A percentile compares a stretch with the other conserved stretches of the same genome.
phyloP scores from a whole-genome alignment of 2,797 vertebrate genomes.

The Antennarius maculatus region DNA sequence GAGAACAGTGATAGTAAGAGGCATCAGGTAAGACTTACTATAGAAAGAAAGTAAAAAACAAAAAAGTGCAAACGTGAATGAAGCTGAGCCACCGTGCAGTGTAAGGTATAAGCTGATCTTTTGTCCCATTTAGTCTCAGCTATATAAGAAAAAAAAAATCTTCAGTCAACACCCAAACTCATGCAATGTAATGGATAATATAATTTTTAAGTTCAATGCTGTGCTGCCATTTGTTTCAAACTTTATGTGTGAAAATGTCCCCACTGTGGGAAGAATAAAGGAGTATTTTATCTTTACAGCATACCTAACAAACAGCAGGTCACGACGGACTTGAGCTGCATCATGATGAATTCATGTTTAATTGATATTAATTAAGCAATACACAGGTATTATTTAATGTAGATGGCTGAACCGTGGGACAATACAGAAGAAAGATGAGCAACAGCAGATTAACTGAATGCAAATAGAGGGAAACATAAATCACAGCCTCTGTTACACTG shows the following conservation, averaged over 20 bases:
- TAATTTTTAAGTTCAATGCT: not conserved
- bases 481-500: not conserved
- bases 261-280: not conserved
- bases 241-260: not conserved
- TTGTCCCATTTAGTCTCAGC: not conserved
- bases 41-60: too few relatives aligned
- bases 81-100: too few relatives aligned
- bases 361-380: slow-evolving; percentile 3
- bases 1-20: too few relatives aligned
- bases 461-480: not conserved
- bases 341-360: not conserved
- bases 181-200: not conserved
- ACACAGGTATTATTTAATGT: slow-evolving; percentile 1
- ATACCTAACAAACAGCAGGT: too few relatives aligned
- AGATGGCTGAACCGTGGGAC: not conserved
- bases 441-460: not conserved
- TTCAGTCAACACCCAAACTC: not conserved
- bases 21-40: too few relatives aligned
- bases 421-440: not conserved
- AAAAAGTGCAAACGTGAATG: not conserved
- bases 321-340: not conserved
- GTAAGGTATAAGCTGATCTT: not conserved
- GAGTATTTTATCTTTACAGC: not conserved
- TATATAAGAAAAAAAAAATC: not conserved
- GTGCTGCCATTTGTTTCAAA: not conserved